Percentiles rank a stretch among this genome's conserved stretches.
Conservation (phyloP, 2,888 invertebrate genomes). For the Lutraria lutraria region DNA sequence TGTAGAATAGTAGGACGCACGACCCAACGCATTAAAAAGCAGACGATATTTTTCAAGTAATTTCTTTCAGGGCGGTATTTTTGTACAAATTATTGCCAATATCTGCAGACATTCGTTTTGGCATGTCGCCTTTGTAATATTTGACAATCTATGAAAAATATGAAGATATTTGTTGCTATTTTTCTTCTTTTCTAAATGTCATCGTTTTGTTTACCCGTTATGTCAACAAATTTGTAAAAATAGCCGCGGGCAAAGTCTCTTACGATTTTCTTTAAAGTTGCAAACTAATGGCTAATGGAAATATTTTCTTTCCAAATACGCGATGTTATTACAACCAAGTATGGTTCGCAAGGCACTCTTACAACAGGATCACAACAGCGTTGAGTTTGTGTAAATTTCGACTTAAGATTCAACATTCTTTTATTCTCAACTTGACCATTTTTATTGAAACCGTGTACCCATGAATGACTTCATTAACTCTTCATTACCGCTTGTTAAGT, state of each 20-base stretch:
- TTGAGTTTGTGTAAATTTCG: conserved; percentile 40
- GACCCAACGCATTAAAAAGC: conserved; percentile 1
- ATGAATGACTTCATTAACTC: conserved; percentile 33
- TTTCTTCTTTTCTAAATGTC: conserved; percentile 46
- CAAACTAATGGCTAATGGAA: conserved; percentile 57
- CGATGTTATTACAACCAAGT: conserved; percentile 64
- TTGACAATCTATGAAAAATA: conserved; percentile 37
- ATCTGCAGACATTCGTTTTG: conserved; percentile 6
- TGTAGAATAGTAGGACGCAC: not conserved
- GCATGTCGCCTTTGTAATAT: conserved; percentile 10
- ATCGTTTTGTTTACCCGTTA: conserved; percentile 66
- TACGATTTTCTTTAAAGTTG: conserved; percentile 38
- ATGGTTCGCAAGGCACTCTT: conserved; percentile 48
- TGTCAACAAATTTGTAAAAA: conserved; percentile 58
- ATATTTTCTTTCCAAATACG: conserved; percentile 71
- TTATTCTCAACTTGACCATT: conserved; percentile 29
- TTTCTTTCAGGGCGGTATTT: conserved; percentile 24
- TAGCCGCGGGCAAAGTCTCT: conserved; percentile 52
- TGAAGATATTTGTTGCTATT: conserved; percentile 41
- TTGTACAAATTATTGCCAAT: not conserved
- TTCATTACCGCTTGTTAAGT: conserved; percentile 39
- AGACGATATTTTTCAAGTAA: conserved; percentile 36
- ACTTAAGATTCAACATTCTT: conserved; percentile 53
- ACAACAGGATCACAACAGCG: conserved; percentile 36
- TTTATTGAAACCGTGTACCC: conserved; percentile 30